phyloP scores from a whole-genome alignment of 1,140 invertebrate genomes.

The Penaeus vannamei region DNA sequence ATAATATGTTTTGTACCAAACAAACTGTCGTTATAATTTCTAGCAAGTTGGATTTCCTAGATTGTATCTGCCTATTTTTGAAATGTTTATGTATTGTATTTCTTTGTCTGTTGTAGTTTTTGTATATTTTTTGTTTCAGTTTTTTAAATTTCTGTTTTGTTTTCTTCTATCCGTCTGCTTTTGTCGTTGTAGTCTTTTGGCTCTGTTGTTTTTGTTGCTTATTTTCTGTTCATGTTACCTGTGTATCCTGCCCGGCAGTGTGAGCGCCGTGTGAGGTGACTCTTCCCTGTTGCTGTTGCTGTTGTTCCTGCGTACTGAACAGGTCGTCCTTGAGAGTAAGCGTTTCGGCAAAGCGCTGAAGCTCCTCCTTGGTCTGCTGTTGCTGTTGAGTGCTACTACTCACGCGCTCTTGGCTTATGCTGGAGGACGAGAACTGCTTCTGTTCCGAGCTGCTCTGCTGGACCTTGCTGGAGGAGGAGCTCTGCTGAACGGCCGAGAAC shows the following conservation, averaged over 20 bases:
- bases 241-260: slow-evolving; percentile 38
- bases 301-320: slow-evolving; percentile 43
- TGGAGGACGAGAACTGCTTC: neutral
- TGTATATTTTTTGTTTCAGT: too few species aligned
- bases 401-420: too few species aligned
- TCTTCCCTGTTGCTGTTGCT: slow-evolving; percentile 49
- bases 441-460: slow-evolving; percentile 1
- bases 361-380: slow-evolving; percentile 47
- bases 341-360: slow-evolving; percentile 47
- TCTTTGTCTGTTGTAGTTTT: too few species aligned
- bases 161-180: too few species aligned
- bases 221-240: slow-evolving; percentile 34
- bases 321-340: slow-evolving; percentile 53
- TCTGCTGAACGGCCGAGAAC: neutral
- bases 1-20: too few species aligned
- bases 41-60: too few species aligned
- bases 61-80: too few species aligned
- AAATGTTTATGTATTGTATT: too few species aligned
- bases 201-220: neutral
- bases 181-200: neutral
- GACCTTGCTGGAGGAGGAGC: slow-evolving; percentile 29
- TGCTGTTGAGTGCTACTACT: neutral
- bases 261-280: slow-evolving; percentile 43
- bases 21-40: too few species aligned
- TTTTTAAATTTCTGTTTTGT: too few species aligned